Base-by-base conservation (phyloP, 2,888 invertebrate genomes). In the Dioctria rufipes region DNA sequence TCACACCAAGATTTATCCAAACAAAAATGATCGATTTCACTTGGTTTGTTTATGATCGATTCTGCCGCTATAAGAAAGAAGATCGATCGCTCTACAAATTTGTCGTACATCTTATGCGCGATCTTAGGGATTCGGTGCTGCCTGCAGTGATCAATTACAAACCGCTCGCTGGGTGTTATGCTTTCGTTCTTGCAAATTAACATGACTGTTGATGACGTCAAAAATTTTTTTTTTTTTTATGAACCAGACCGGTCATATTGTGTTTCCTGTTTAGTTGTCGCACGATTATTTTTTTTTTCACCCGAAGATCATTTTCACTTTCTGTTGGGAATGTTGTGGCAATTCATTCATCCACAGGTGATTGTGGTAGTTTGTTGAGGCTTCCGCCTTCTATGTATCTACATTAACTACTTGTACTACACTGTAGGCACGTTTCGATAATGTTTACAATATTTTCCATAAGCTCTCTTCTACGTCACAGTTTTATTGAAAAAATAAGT, bases 21-120 rank as follows among this genome's bases (percentile, higher is more conserved):
- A 8, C 54, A 54, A 54, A 54, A 54, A 54, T 54, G 54, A 54
- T 54, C 54, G 54, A 9, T 46, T 46, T 46, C 49, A 46, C 49
- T 46, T 46, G 54, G 54, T 54, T 54, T 54, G 54, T 54, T 54
- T 54, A 54, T n/a, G 25, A 25, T 54, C 54, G 54, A 54, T 54
- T 54, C 54, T 54, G 11, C 54, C 54, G 54, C 54, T 11, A 6
- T 5, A n/a, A 11, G 11, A 54, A 11, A 54, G 5, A 8, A 46
- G 54, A 54, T 54, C 54, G 54, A 54, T 54, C 3, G 11, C 11
- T 54, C 25, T 25, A 54, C 54, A 54, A 11, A 25, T 25, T 25
- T 25, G 25, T 25, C 25, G 25, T 25, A 25, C 25, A 25, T 1
- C 25, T 25, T 25, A 25, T 25, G 25, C 25, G 25, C 25, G 25